Percentiles rank a stretch among this genome's conserved stretches.
These are phyloP conservation scores for Agriopis leucophaearia DNA, from an alignment of 2,888 invertebrate genomes.

Conservation along the genomic window DNA sequence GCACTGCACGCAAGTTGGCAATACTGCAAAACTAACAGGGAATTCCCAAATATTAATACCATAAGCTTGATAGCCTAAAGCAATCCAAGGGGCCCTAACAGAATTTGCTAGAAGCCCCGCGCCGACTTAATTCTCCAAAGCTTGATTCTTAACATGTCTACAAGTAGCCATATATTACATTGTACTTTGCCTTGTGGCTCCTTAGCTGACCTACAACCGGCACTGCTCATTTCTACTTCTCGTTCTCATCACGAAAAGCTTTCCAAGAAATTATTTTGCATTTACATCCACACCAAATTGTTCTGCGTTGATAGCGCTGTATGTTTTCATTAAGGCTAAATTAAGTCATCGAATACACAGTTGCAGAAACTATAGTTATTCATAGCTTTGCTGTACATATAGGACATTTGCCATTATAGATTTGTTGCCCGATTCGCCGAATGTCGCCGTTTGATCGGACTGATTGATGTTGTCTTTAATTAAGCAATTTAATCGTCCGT, in stretches of 20 bases:
- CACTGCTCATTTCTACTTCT: background rate
- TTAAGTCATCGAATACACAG: background rate
- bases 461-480: slow-evolving; percentile 31
- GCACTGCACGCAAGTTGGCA: too few species aligned
- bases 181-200: background rate
- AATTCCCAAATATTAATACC: too few species aligned
- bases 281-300: background rate
- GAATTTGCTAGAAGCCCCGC: too few species aligned
- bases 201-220: background rate
- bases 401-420: background rate
- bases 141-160: background rate
- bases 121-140: too few species aligned
- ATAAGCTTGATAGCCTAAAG: too few species aligned
- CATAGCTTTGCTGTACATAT: background rate
- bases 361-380: background rate
- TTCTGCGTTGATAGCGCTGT: background rate
- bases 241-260: background rate
- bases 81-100: too few species aligned
- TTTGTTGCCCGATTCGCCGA: slow-evolving; percentile 5
- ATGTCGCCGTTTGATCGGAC: slow-evolving; percentile 22
- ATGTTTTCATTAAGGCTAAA: background rate
- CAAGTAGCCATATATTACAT: background rate
- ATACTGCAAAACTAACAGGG: too few species aligned
- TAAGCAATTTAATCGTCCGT: slow-evolving; percentile 30
- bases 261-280: background rate